Evolutionary conservation across 2,113 vertebrate species (phyloP).

Genomic region (Pyrgilauda ruficollis): DNA sequence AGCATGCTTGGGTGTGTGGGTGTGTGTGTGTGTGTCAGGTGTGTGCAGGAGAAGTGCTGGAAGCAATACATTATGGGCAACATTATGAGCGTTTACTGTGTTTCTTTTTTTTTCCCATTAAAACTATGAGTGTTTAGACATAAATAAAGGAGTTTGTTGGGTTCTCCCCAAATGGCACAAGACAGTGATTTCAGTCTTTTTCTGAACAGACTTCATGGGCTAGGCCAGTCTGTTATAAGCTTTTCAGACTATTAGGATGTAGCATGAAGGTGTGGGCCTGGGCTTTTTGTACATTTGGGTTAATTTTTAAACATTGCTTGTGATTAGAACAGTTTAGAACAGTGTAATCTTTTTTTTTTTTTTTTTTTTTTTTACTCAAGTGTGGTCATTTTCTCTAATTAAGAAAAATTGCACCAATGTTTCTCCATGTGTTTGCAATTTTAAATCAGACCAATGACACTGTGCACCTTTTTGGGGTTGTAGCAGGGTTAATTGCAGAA

Average conservation of each 20-base stretch:
- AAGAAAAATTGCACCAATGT: not conserved
- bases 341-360: not conserved
- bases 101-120: not conserved
- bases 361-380: not conserved
- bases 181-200: not conserved
- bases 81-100: not conserved
- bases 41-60: not conserved
- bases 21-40: not conserved
- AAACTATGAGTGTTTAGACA: not conserved
- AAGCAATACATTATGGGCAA: not conserved
- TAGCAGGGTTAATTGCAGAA: not conserved
- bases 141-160: not conserved
- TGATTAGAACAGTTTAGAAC: not conserved
- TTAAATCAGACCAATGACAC: not conserved
- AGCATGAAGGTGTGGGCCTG: not conserved
- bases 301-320: not conserved
- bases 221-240: not conserved
- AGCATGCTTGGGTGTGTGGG: accelerated
- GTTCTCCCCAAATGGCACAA: not conserved
- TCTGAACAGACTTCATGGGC: not conserved
- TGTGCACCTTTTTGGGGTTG: not conserved
- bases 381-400: not conserved
- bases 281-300: not conserved
- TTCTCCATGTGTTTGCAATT: not conserved
- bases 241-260: not conserved